Evolutionary conservation across 1,140 invertebrate species (phyloP).

Genomic region (Harpegnathos saltator): DNA sequence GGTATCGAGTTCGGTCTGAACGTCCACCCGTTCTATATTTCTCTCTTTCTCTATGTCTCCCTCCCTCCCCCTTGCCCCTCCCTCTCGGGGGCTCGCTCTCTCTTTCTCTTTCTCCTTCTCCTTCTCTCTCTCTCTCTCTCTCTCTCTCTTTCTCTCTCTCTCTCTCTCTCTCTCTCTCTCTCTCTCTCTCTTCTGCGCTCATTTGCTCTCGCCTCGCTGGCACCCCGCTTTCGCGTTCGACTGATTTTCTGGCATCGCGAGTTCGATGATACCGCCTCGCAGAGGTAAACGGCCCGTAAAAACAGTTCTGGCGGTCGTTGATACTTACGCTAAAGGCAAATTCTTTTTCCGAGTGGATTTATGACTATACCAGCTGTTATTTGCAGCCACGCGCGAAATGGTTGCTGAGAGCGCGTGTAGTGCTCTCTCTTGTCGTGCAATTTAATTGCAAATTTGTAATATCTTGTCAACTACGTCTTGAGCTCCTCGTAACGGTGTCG

Average conservation of each 20-base stretch:
- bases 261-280: conserved; percentile 62
- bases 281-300: conserved; percentile 60
- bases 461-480: neutral
- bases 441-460: neutral
- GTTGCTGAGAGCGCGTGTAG: too few species aligned
- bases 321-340: conserved; percentile 39
- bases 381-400: neutral
- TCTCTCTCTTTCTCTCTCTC: neutral
- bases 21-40: conserved; percentile 59
- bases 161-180: neutral
- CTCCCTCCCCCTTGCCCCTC: neutral
- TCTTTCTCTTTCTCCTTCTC: conserved; percentile 2
- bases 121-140: conserved; percentile 18
- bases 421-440: neutral
- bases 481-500: too few species aligned
- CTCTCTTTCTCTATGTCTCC: conserved; percentile 17
- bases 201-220: neutral
- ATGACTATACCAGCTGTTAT: neutral
- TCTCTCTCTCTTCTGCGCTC: conserved; percentile 2
- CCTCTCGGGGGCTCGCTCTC: neutral
- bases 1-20: conserved; percentile 78
- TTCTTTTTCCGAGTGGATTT: conserved; percentile 35
- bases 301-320: conserved; percentile 43
- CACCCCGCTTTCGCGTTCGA: conserved; percentile 39
- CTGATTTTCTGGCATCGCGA: conserved; percentile 62